Base-by-base conservation (phyloP, 2,888 invertebrate genomes). In the Himalopsyche japonica region DNA sequence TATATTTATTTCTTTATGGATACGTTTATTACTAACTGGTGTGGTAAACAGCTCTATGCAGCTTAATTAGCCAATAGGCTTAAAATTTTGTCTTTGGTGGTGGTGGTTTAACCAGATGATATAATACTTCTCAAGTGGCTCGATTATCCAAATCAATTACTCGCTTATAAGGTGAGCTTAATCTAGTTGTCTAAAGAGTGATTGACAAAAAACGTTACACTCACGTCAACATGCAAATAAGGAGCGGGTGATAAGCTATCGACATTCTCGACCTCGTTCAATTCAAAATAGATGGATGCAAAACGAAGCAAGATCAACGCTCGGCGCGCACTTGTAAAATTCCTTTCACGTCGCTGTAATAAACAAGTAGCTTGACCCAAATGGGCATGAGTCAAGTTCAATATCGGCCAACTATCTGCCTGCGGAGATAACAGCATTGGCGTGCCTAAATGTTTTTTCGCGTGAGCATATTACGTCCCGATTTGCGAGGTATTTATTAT, bases 261-360 rank as follows among this genome's bases (percentile, higher is more conserved):
- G 57, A 57, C 57, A 57, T 57, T 57, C 57, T 57, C 57, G 57
- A 20, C 57, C 57, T 57, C 57, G 57, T 57, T 57, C 20, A 57
- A n/a, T 57, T 24, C 20, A 57, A 57, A 57, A 57, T 57, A 57
- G 57, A 57, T 57, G n/a, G 20, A 57, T 57, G 57, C 57, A 57
- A 57, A 57, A 57, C 57, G 43, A 43, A 43, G 43, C 43, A 43
- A 57, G 20, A 57, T 57, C 24, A 24, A 57, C 81, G 30, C 84
- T 79, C 48, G 76, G 81, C 57, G 82, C 76, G 43, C 80, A 20
- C 79, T 76, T 80, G 32, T 49, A 70, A 84, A 85, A 84, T 85
- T 85, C 83, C 83, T 85, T 82, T 82, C 84, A 82, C 81, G 83
- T 78, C 77, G 81, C 80, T 85, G 82, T 64, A 77, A 82, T 81